Percentiles rank a stretch among this genome's conserved stretches.
These are phyloP conservation scores for Spinus olivaceus DNA, from an alignment of 2,797 vertebrate species.

Conservation along the genomic window DNA sequence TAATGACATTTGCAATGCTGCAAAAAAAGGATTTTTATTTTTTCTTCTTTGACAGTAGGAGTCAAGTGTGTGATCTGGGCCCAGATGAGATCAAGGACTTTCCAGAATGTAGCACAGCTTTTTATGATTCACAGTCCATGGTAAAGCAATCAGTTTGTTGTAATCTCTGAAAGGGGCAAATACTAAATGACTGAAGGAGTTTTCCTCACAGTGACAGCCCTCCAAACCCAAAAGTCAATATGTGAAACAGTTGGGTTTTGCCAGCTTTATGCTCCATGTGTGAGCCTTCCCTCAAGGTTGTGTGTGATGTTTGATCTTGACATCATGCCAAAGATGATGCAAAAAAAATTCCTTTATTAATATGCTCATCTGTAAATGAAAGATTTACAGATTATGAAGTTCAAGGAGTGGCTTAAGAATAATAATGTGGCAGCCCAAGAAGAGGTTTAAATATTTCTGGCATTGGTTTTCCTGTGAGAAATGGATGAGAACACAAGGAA, in stretches of 20 bases:
- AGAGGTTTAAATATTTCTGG: neutral
- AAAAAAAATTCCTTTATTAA: neutral
- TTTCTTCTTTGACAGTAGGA: neutral
- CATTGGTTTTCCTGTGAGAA: neutral
- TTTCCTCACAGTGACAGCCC: neutral
- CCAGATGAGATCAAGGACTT: neutral
- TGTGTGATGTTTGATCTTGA: neutral
- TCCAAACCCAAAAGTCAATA: neutral
- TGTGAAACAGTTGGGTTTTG: neutral
- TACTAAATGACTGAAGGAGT: neutral
- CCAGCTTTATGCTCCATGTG: neutral
- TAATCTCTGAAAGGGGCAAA: neutral
- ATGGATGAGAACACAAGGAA: neutral
- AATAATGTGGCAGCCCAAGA: neutral
- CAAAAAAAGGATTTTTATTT: neutral
- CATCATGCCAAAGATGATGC: neutral
- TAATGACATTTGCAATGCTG: neutral
- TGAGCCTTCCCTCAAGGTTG: neutral
- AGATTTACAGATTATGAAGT: neutral
- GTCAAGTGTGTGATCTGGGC: neutral
- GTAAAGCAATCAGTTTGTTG: neutral
- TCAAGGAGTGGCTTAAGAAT: neutral
- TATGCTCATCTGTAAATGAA: neutral
- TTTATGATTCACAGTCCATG: neutral
- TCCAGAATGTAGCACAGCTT: neutral